A percentile compares a stretch with the other conserved stretches of the same genome.
These are phyloP conservation scores for Abrostola triplasia DNA, from an alignment of 2,888 invertebrate genomes.

Conservation along the genomic window DNA sequence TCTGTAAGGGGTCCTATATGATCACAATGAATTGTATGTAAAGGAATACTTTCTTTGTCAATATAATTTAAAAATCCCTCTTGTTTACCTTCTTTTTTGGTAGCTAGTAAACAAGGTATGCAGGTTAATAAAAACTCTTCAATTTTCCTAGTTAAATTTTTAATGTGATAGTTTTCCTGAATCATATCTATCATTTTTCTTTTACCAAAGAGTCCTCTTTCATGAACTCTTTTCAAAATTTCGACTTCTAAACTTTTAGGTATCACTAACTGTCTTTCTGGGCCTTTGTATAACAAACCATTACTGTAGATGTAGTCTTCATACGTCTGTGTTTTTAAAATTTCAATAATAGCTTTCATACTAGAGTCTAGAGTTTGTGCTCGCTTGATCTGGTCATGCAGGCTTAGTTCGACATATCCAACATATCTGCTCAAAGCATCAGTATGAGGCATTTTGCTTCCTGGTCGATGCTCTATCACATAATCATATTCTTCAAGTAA, in stretches of 20 bases:
- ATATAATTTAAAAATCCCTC: background rate
- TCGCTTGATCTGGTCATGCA: background rate
- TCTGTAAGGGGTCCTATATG: conserved; percentile 36
- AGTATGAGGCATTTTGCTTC: conserved; percentile 55
- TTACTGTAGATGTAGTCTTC: background rate
- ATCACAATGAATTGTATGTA: conserved; percentile 22
- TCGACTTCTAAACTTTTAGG: conserved; percentile 5
- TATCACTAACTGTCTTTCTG: conserved; percentile 5
- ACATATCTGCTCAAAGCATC: conserved; percentile 52
- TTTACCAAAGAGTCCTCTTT: conserved; percentile 21
- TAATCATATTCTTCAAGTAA: conserved; percentile 40
- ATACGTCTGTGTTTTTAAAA: background rate
- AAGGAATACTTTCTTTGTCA: conserved; percentile 9
- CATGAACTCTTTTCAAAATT: conserved; percentile 12
- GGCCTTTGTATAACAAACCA: conserved; percentile 9
- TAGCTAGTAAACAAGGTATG: conserved; percentile 51
- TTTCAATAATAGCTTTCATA: conserved; percentile 5
- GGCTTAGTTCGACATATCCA: background rate
- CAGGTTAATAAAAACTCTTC: conserved; percentile 31
- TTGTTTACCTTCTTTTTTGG: conserved; percentile 55
- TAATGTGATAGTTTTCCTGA: conserved; percentile 58
- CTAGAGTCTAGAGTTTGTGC: conserved; percentile 14
- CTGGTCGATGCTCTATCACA: conserved; percentile 33
- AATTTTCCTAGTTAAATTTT: conserved; percentile 36
- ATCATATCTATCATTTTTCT: conserved; percentile 58